Evolutionary conservation across 2,113 vertebrate genomes (phyloP).

Genomic region (Callocephalon fimbriatum): DNA sequence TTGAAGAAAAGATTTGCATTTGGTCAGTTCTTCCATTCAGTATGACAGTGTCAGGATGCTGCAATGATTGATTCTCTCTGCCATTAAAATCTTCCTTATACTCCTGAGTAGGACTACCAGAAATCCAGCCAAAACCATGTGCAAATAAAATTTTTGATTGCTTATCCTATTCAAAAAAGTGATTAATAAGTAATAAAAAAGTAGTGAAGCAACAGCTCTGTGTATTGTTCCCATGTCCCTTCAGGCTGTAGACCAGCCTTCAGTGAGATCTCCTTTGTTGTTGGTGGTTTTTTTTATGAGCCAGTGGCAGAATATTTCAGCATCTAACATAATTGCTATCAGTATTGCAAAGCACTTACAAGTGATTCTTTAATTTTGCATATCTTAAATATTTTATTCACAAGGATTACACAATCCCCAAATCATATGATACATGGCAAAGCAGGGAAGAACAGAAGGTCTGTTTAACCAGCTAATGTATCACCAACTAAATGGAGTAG

Average conservation of each 20-base stretch:
- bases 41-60: neutral
- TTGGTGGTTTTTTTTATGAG: neutral
- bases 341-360: neutral
- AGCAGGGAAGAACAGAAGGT: neutral
- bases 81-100: neutral
- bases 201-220: neutral
- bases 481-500: neutral
- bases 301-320: neutral
- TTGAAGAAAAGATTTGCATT: neutral
- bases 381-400: neutral
- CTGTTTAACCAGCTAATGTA: neutral
- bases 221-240: neutral
- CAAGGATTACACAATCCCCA: too few relatives aligned
- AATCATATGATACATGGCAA: rapidly evolving
- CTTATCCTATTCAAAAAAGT: neutral
- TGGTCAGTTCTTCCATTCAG: neutral
- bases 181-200: neutral
- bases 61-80: neutral
- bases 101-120: neutral
- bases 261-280: neutral
- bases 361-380: neutral
- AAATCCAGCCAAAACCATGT: neutral
- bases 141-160: neutral
- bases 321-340: neutral
- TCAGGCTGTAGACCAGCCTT: neutral